A percentile compares a stretch with the other conserved stretches of the same genome.
These are phyloP conservation scores for Silurus lanzhouensis DNA, from an alignment of 2,797 vertebrate genomes.

Conservation along the genomic window DNA sequence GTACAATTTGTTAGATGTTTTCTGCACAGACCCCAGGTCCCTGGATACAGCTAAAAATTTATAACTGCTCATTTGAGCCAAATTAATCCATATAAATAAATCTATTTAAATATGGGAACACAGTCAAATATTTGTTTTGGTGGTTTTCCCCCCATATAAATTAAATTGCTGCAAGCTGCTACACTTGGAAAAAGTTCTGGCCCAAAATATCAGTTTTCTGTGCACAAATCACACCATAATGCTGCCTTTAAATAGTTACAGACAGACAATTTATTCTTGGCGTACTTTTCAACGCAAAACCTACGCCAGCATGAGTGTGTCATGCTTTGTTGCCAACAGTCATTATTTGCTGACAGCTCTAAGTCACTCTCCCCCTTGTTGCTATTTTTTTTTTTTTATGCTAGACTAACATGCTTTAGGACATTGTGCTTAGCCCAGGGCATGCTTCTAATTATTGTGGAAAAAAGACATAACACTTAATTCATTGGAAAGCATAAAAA, in stretches of 20 bases:
- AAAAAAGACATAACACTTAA: constrained; percentile 30
- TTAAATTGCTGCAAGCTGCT: constrained; percentile 74
- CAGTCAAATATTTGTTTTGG: constrained; percentile 72
- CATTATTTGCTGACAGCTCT: constrained; percentile 70
- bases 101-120: constrained; percentile 68
- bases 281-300: constrained; percentile 49
- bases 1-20: constrained; percentile 50
- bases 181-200: constrained; percentile 72
- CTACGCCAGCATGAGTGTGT: constrained; percentile 59
- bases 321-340: constrained; percentile 65
- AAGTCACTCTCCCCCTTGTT: constrained; percentile 62
- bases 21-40: constrained; percentile 39
- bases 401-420: constrained; percentile 46
- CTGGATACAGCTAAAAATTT: constrained; percentile 53
- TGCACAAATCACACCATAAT: constrained; percentile 74
- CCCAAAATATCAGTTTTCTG: constrained; percentile 61
- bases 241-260: constrained; percentile 76
- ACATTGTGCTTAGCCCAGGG: constrained; percentile 41
- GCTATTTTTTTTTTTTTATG: constrained; percentile 56
- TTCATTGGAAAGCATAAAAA: constrained; percentile 21
- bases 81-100: constrained; percentile 63
- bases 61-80: constrained; percentile 57
- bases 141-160: constrained; percentile 69
- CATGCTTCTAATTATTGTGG: constrained; percentile 35
- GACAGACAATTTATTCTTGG: constrained; percentile 80